Base-by-base conservation (phyloP, 2,113 vertebrate genomes). In the Sinosuthora webbiana region DNA sequence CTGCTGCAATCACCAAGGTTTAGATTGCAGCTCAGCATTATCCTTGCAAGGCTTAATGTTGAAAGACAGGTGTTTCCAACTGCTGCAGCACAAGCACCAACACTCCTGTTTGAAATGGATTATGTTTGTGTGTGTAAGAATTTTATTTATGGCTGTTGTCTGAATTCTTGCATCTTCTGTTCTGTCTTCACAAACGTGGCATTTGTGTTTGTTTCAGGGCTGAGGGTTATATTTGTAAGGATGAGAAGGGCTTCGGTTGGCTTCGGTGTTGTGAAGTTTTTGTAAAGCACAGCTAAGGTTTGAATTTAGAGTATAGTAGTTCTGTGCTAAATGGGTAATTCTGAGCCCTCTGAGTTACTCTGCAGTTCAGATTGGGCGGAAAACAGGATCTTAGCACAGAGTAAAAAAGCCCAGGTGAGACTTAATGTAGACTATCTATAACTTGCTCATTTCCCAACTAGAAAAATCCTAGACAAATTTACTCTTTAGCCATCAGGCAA, bases 41-140 rank as follows among this genome's bases (percentile, higher is more conserved):
- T 39, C 82, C 89, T 91, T 2, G 1, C 82, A 89, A 63, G 64
- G 44, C 89, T 88, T 93, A 82, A 91, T 93, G 82, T 71, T 75
- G 90, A 92, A 94, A 86, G 95, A 89, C 93, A 91, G 85, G 81
- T 95, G 95, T 97, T 96, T 97, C 90, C 91, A 93, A 82, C 35
- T 0, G 0, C 79, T 90, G 28, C 76, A 67, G 45, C 50, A 2
- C 30, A 45, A 88, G 75, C 60, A 90, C 44, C 83, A 86, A 22
- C 77, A 75, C 91, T 95, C 67, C 87, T 95, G 60, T 76, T 96
- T 45, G 73, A 94, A 95, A 93, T 59, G 52, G 87, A 84, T 96
- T 93, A 84, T 21, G 22, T 94, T 91, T 87, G 75, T 83, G 77
- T n/a, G 11, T 74, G 44, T 63, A 91, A 80, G 71, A 59, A 70